A percentile compares a stretch with the other conserved stretches of the same genome.
Conservation (phyloP, 2,113 vertebrate species). For the Rhinichthys klamathensis region DNA sequence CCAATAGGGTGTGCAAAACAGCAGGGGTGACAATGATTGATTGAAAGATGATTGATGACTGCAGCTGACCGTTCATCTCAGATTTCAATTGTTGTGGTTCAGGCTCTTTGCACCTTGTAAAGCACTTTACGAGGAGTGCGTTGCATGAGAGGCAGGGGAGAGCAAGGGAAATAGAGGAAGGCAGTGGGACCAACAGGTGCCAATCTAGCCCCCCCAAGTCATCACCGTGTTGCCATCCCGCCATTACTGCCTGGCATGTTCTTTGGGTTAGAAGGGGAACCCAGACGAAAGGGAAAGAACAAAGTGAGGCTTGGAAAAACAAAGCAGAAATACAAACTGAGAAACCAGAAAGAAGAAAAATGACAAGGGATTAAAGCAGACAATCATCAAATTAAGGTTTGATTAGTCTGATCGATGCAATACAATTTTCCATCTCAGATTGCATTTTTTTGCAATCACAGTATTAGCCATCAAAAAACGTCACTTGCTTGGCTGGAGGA, state of each 20-base stretch:
- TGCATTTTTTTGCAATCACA: background rate
- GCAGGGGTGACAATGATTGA: constrained; percentile 73
- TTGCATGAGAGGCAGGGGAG: constrained; percentile 23
- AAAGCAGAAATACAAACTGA: background rate
- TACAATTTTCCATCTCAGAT: background rate
- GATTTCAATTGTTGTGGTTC: constrained; percentile 76
- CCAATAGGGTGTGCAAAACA: background rate
- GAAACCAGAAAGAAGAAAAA: background rate
- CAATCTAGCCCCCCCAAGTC: constrained; percentile 14
- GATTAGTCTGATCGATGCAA: background rate
- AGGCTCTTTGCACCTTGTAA: constrained; percentile 80
- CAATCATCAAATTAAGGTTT: background rate
- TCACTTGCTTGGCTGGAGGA: background rate
- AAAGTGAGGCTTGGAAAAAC: constrained; percentile 19
- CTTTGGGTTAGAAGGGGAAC: constrained; percentile 6
- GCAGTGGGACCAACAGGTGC: constrained; percentile 71
- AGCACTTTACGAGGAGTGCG: constrained; percentile 65
- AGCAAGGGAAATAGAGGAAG: constrained; percentile 34
- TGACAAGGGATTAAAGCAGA: background rate
- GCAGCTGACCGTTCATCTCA: constrained; percentile 74
- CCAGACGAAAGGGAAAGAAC: background rate
- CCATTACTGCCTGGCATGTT: constrained; percentile 22
- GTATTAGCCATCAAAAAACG: background rate
- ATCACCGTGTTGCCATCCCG: constrained; percentile 14
- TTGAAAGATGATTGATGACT: constrained; percentile 74